Percentiles rank a stretch among this genome's conserved stretches.
These are phyloP conservation scores for Odontophorus gujanensis DNA, from an alignment of 2,113 vertebrate genomes.

Conservation along the genomic window DNA sequence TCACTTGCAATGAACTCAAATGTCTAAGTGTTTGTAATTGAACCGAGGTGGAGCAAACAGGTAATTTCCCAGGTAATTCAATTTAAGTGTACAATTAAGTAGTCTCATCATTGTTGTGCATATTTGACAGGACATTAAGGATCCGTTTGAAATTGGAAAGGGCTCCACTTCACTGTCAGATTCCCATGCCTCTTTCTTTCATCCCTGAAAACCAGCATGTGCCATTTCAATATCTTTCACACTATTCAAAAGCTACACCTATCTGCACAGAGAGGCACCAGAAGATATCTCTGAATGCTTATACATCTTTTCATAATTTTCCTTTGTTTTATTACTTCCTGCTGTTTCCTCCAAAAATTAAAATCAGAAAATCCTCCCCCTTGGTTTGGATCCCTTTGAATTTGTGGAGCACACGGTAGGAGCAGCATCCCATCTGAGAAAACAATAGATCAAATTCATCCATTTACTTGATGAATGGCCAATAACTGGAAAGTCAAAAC, in stretches of 20 bases:
- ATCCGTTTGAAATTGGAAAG: neutral
- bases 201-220: neutral
- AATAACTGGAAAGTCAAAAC: constrained; percentile 62
- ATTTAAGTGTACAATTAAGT: neutral
- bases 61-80: neutral
- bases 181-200: neutral
- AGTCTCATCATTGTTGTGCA: neutral
- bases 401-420: neutral
- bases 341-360: neutral
- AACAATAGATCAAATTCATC: constrained; percentile 40
- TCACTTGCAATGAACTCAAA: neutral
- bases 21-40: neutral
- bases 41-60: neutral
- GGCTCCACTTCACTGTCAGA: neutral
- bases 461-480: constrained; percentile 63
- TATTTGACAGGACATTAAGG: neutral
- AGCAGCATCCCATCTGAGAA: constrained; percentile 1
- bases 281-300: neutral
- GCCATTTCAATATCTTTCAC: neutral
- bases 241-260: neutral
- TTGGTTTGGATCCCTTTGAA: neutral
- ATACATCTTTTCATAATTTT: neutral
- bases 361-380: neutral
- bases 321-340: neutral
- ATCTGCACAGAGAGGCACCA: neutral